phyloP scores from a whole-genome alignment of 2,797 vertebrate species.

The Acomys russatus region DNA sequence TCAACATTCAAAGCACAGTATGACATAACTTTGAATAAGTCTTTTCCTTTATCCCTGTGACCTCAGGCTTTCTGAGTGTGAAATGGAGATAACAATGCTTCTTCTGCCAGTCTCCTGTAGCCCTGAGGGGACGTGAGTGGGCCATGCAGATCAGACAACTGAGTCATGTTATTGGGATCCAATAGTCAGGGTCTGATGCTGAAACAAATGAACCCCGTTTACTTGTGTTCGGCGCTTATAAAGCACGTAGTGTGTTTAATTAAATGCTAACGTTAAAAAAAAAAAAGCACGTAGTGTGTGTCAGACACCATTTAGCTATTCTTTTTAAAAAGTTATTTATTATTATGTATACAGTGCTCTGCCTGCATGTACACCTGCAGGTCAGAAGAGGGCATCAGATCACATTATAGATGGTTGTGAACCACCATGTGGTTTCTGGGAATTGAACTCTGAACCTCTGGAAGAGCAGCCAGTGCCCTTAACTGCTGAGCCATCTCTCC shows the following conservation, averaged over 20 bases:
- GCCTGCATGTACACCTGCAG: no score
- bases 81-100: not conserved
- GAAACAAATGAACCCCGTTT: not conserved
- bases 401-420: no score
- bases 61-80: not conserved
- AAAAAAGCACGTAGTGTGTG: not conserved
- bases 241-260: not conserved
- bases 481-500: no score
- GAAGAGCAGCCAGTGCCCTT: no score
- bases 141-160: not conserved
- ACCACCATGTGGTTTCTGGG: no score
- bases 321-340: no score
- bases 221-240: not conserved
- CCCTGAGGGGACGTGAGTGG: rapidly evolving
- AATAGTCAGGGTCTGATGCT: not conserved
- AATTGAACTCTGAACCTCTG: no score
- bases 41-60: not conserved
- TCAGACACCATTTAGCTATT: not conserved
- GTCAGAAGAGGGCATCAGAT: no score
- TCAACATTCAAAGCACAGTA: not conserved
- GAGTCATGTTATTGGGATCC: rapidly evolving
- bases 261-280: no score
- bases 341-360: no score
- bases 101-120: not conserved
- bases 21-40: not conserved